Conservation (phyloP, 1,140 invertebrate genomes). For the Caenorhabditis tropicalis region DNA sequence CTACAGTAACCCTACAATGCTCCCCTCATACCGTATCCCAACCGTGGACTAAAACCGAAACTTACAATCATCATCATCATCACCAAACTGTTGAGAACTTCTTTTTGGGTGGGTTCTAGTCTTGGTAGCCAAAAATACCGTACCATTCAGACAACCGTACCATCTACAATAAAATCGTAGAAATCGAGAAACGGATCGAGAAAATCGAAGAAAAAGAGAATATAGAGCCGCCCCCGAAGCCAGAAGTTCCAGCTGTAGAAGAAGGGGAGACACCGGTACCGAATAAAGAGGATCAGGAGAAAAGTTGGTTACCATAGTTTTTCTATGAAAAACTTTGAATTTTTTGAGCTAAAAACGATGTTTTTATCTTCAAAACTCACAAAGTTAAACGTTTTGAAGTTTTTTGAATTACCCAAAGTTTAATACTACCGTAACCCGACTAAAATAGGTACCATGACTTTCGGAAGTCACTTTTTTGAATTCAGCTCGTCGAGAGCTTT, state of each 20-base stretch:
- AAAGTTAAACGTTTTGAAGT: too few relatives aligned
- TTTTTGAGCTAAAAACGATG: too few relatives aligned
- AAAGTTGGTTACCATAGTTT: neutral
- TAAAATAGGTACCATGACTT: too few relatives aligned
- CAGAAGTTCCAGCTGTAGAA: neutral
- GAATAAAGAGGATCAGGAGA: neutral
- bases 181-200: conserved; percentile 7
- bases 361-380: too few relatives aligned
- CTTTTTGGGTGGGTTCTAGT: neutral
- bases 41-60: neutral
- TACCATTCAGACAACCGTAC: neutral
- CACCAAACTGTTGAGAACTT: neutral
- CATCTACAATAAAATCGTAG: neutral
- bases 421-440: too few relatives aligned
- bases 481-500: too few relatives aligned
- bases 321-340: neutral
- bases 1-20: neutral
- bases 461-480: too few relatives aligned
- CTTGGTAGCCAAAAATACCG: neutral
- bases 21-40: neutral
- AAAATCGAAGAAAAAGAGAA: neutral
- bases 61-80: neutral
- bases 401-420: too few relatives aligned
- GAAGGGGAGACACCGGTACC: neutral
- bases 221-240: neutral